Percentiles rank a stretch among this genome's conserved stretches.
Evolutionary conservation across 2,797 vertebrate species (phyloP).

Genomic region (Tarsius wallacei): DNA sequence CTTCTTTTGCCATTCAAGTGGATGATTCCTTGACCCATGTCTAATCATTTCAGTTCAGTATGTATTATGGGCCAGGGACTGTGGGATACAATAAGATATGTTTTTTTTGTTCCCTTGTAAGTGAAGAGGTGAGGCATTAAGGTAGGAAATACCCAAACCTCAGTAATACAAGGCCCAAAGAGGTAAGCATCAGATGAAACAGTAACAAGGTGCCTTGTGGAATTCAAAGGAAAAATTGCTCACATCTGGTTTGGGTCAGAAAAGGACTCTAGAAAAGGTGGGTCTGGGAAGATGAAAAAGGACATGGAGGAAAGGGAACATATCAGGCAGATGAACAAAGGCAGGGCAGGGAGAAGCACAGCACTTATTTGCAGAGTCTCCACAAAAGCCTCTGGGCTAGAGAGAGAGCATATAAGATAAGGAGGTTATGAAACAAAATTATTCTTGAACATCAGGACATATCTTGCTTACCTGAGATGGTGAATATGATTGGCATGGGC

Average conservation of each 20-base stretch:
- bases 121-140: background rate
- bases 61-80: background rate
- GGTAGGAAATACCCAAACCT: background rate
- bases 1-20: background rate
- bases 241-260: slow-evolving; percentile 17
- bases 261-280: background rate
- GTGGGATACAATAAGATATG: background rate
- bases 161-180: background rate
- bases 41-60: slow-evolving; percentile 8
- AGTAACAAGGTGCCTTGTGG: background rate
- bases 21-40: background rate
- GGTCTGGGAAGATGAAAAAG: background rate
- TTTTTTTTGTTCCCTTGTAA: background rate
- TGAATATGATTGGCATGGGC: background rate
- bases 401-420: background rate
- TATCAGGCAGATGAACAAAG: background rate
- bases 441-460: background rate
- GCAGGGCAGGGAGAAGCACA: background rate
- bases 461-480: background rate
- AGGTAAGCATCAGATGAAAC: background rate
- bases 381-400: background rate
- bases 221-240: slow-evolving; percentile 24
- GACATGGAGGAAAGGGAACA: background rate
- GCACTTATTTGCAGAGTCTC: background rate
- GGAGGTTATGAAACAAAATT: background rate